These are phyloP conservation scores for Drosophila teissieri DNA, from an alignment of 1,140 invertebrate genomes.

Conservation along the genomic window DNA sequence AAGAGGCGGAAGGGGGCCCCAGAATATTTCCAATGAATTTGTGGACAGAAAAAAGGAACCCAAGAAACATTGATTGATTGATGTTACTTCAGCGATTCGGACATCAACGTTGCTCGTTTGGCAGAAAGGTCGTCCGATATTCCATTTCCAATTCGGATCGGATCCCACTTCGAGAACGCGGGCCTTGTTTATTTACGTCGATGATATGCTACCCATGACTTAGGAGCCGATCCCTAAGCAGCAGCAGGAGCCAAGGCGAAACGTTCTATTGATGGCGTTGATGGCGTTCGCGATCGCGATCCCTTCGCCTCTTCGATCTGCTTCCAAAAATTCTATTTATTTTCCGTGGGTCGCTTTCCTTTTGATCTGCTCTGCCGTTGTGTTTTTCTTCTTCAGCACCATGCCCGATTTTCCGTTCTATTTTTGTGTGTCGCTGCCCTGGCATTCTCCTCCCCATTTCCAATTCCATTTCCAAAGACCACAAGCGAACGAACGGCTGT, in stretches of 20 bases:
- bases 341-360: constrained; percentile 75
- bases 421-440: constrained; percentile 66
- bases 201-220: constrained; percentile 50
- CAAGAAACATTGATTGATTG: constrained; percentile 72
- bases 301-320: constrained; percentile 21
- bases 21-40: constrained; percentile 73
- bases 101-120: constrained; percentile 58
- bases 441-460: constrained; percentile 18
- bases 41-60: constrained; percentile 41
- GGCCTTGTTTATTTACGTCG: constrained; percentile 57
- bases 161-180: constrained; percentile 14
- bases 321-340: constrained; percentile 75
- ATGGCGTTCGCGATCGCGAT: constrained; percentile 39
- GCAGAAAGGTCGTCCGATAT: constrained; percentile 62
- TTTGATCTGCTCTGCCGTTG: constrained; percentile 66
- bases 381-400: constrained; percentile 29
- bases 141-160: constrained; percentile 32
- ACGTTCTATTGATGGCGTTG: constrained; percentile 54
- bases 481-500: constrained; percentile 65
- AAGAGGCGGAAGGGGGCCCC: not conserved
- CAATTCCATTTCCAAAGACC: constrained; percentile 38
- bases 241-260: constrained; percentile 20
- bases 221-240: constrained; percentile 22
- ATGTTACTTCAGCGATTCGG: constrained; percentile 63
- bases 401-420: constrained; percentile 73